Evolutionary conservation across 1,140 invertebrate species (phyloP).

Genomic region (Zaprionus davidi): DNA sequence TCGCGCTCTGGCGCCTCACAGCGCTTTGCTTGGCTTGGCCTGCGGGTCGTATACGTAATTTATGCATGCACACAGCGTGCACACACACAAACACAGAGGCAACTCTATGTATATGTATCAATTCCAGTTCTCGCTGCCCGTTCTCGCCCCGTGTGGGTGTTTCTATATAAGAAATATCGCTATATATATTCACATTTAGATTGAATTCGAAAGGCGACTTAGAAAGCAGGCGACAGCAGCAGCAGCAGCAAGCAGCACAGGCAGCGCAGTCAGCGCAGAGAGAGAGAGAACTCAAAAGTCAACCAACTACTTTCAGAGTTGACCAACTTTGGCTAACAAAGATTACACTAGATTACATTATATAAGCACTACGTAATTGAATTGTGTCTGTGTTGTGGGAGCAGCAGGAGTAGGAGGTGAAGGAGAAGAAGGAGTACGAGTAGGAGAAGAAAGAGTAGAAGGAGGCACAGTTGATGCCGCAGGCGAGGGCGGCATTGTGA

Average conservation of each 20-base stretch:
- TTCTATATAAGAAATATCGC: conserved; percentile 20
- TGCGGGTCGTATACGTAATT: conserved; percentile 76
- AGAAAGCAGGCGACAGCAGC: conserved; percentile 33
- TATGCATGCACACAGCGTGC: conserved; percentile 73
- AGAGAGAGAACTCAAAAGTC: conserved; percentile 63
- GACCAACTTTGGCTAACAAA: conserved; percentile 68
- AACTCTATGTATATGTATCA: conserved; percentile 62
- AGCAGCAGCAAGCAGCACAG: neutral
- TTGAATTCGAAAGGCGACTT: conserved; percentile 76
- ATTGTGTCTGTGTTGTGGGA: conserved; percentile 10
- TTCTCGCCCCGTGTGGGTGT: conserved; percentile 47
- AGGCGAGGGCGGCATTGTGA: neutral
- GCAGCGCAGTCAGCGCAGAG: conserved; percentile 8
- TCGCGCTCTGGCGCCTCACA: conserved; percentile 19
- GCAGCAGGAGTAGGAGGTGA: neutral
- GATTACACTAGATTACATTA: conserved; percentile 58
- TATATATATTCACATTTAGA: conserved; percentile 54
- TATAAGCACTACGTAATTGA: conserved; percentile 56
- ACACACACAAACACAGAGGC: conserved; percentile 19
- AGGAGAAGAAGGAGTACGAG: too few species aligned
- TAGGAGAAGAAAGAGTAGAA: neutral
- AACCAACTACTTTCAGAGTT: conserved; percentile 79
- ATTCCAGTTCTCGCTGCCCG: conserved; percentile 57
- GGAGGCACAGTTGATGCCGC: too few species aligned
- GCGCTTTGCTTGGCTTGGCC: conserved; percentile 22